Base-by-base conservation (phyloP, 2,888 invertebrate genomes). In the Microctonus aethiopoides region DNA sequence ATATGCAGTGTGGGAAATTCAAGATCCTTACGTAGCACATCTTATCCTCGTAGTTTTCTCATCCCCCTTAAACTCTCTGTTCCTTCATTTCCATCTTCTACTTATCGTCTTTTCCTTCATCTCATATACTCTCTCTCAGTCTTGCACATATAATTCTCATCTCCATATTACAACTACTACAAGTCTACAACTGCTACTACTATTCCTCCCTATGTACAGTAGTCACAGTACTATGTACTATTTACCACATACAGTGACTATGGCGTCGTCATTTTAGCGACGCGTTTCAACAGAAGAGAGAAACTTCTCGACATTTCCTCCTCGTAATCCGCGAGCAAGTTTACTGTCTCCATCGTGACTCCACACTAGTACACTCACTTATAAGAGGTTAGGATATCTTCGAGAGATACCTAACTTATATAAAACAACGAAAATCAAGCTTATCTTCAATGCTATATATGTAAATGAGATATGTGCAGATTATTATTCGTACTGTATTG, bases 241-340 rank as follows among this genome's bases (percentile, higher is more conserved):
- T 3, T 10, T 39, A n/a, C 6, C 57, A 66, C 68, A 69, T 51
- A 72, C 54, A 46, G 56, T 46, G 70, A 57, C 70, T 67, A 68
- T 64, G 61, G 64, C 67, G 72, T 67, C 68, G 65, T 64, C 75
- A 71, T 72, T 39, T 76, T 76, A 76, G 68, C 70, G 74, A 59
- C 67, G 72, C 62, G 70, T 70, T 64, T 51, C 57, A 61, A 63
- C 62, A 72, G 74, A 72, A 71, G 72, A 75, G 75, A 74, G 74
- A 79, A 56, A 78, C 72, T 78, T 77, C 74, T 67, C 73, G 76
- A 78, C 78, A 74, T 79, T 79, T 78, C 71, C 74, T 63, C 75
- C 74, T 72, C 74, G 75, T 77, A 78, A 79, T 80, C 76, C 78
- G 80, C 78, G 78, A 64, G 79, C 73, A 81, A 82, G 78, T 82